A percentile compares a stretch with the other conserved stretches of the same genome.
Conservation (phyloP, 2,797 vertebrate genomes). For the Thripadectes ignobilis region DNA sequence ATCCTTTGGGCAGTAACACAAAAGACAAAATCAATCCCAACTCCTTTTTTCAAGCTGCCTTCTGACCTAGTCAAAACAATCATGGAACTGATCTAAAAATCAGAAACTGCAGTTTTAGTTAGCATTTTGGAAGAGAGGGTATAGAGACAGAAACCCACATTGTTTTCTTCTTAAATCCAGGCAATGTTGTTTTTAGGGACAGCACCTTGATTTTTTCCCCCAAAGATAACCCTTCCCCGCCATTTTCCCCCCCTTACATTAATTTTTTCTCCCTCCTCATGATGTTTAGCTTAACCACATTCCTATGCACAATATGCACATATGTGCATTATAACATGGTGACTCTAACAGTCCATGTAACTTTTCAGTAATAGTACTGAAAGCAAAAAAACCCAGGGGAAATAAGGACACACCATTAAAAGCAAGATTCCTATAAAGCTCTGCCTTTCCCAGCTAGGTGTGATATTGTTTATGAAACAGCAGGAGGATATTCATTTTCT, state of each 20-base stretch:
- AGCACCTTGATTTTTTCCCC: background rate
- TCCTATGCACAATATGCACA: background rate
- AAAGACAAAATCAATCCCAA: background rate
- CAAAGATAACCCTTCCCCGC: background rate
- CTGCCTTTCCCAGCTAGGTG: constrained; percentile 70
- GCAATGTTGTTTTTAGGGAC: background rate
- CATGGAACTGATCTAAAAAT: background rate
- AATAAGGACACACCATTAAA: constrained; percentile 61
- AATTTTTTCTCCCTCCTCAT: background rate
- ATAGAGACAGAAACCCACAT: background rate
- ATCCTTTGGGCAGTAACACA: background rate
- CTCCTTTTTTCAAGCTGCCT: background rate
- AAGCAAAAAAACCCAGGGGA: constrained; percentile 45
- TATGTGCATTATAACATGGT: background rate
- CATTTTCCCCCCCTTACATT: background rate
- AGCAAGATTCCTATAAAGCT: constrained; percentile 19
- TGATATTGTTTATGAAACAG: constrained; percentile 78
- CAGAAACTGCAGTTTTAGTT: background rate
- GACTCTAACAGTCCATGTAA: background rate
- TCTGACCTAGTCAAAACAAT: background rate
- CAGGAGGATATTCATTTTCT: constrained; percentile 62
- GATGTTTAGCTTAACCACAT: background rate
- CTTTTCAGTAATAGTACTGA: constrained; percentile 50
- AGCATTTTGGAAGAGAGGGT: background rate
- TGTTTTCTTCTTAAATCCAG: background rate